These are phyloP conservation scores for Cryptops parisi DNA, from an alignment of 2,888 invertebrate species.

Conservation along the genomic window DNA sequence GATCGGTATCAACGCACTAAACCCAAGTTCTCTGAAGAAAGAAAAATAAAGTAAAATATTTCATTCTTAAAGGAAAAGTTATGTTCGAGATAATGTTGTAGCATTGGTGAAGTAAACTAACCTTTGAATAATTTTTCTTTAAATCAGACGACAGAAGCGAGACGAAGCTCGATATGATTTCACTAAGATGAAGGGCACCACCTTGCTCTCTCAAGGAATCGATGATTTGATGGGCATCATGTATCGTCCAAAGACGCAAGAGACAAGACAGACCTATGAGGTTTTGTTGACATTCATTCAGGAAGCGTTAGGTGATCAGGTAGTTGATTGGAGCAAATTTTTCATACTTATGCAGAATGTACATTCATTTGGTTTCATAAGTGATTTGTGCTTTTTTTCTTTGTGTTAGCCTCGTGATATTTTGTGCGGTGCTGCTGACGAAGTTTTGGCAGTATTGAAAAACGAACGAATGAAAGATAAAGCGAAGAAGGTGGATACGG, in stretches of 20 bases:
- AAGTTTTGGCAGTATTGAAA: conserved; percentile 85
- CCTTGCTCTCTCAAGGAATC: conserved; percentile 67
- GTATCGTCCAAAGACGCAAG: conserved; percentile 92
- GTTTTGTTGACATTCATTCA: conserved; percentile 91
- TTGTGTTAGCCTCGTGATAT: conserved; percentile 70
- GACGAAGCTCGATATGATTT: conserved; percentile 87
- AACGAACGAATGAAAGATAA: conserved; percentile 87
- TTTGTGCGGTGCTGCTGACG: conserved; percentile 97
- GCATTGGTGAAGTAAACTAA: no score
- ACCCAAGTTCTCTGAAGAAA: conserved; percentile 84
- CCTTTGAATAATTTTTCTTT: no score
- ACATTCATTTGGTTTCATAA: no score
- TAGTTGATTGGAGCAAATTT: no score
- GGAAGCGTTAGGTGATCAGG: conserved; percentile 83
- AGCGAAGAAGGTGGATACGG: conserved; percentile 84
- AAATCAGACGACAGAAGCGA: conserved; percentile 58
- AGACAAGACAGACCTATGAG: conserved; percentile 95
- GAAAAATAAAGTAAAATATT: conserved; percentile 75
- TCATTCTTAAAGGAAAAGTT: no score
- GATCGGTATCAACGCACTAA: conserved; percentile 83
- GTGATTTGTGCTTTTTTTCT: no score
- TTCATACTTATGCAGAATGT: no score
- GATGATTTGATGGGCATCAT: conserved; percentile 90
- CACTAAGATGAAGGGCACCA: conserved; percentile 74
- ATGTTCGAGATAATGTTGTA: no score